These are phyloP conservation scores for Hylia prasina DNA, from an alignment of 2,113 vertebrate genomes.

Conservation along the genomic window DNA sequence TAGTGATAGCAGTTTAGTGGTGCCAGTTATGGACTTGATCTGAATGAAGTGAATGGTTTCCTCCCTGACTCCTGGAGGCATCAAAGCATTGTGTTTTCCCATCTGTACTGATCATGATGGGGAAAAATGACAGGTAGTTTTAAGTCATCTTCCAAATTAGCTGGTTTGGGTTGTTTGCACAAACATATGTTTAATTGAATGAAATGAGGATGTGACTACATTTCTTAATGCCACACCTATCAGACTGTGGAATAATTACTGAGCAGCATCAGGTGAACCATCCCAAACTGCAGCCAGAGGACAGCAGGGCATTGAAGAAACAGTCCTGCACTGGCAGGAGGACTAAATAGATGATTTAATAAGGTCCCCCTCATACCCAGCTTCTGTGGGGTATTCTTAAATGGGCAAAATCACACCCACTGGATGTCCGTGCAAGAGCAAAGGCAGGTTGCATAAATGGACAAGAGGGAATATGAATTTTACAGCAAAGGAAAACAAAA, in stretches of 20 bases:
- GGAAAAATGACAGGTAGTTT: not conserved
- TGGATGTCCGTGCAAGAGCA: not conserved
- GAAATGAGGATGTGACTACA: not conserved
- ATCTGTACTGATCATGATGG: not conserved
- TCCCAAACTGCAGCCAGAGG: not conserved
- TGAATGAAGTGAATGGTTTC: not conserved
- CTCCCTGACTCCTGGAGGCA: not conserved
- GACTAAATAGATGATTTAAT: not conserved
- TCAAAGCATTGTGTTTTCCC: not conserved
- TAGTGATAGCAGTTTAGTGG: not conserved
- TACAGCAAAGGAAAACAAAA: conserved; percentile 4
- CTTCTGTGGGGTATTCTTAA: not conserved
- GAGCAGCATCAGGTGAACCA: not conserved
- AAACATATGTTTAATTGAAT: not conserved
- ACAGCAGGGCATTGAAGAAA: not conserved
- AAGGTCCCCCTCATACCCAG: not conserved
- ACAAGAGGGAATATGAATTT: not conserved
- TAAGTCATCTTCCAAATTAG: not conserved
- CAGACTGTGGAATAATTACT: not conserved
- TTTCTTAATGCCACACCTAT: not conserved
- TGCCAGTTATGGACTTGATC: not conserved
- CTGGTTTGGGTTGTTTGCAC: not conserved
- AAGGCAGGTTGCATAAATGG: not conserved
- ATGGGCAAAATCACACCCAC: not conserved
- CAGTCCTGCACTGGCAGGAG: not conserved